Conservation (phyloP, 2,113 vertebrate species). For the Lasiurus borealis region DNA sequence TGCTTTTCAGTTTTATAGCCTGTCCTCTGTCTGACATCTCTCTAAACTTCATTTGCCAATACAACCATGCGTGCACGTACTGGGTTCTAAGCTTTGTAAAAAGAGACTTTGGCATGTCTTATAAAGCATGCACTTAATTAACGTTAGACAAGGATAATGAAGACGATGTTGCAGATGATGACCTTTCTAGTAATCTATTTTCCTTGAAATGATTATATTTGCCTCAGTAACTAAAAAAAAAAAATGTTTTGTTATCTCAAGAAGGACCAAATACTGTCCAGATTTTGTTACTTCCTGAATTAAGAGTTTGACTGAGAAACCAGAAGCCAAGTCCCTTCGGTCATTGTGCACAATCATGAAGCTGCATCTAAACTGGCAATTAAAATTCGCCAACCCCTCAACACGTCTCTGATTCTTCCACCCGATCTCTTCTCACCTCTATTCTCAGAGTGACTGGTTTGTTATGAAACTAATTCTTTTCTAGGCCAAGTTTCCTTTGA, state of each 20-base stretch:
- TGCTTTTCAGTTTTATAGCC: not conserved
- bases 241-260: not conserved
- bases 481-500: conserved; percentile 84
- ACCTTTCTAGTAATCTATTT: conserved; percentile 66
- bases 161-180: conserved; percentile 11
- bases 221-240: conserved; percentile 56
- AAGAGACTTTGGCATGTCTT: conserved; percentile 20
- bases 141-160: conserved; percentile 27
- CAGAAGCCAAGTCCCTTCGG: conserved; percentile 64
- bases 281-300: conserved; percentile 57
- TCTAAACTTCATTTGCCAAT: conserved; percentile 30
- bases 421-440: conserved; percentile 83
- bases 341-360: conserved; percentile 46
- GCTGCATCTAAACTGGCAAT: conserved; percentile 72
- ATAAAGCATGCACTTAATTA: conserved; percentile 1
- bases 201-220: conserved; percentile 64
- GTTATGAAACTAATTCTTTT: conserved; percentile 84
- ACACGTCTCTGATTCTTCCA: conserved; percentile 64
- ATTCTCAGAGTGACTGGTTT: conserved; percentile 84
- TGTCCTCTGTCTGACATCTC: not conserved
- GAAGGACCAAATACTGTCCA: conserved; percentile 17
- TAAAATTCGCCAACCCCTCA: conserved; percentile 70
- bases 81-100: not conserved
- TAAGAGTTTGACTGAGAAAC: conserved; percentile 39
- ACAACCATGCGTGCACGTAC: not conserved